phyloP scores from a whole-genome alignment of 2,113 vertebrate genomes.

The Promerops cafer region DNA sequence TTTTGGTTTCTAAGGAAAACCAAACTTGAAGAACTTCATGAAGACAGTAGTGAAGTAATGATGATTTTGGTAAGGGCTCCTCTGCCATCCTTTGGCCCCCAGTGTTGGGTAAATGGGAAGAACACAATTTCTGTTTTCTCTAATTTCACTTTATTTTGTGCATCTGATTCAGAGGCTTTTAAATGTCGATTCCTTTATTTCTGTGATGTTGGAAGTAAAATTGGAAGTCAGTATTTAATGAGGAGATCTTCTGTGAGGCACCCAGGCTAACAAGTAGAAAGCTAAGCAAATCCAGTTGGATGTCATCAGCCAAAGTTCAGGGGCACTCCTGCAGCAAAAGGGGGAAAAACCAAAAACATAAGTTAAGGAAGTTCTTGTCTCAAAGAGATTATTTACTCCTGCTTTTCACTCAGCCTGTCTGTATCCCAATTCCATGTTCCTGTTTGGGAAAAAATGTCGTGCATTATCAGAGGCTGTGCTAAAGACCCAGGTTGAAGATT shows the following conservation, averaged over 20 bases:
- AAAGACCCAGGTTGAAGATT: background rate
- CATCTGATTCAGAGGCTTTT: background rate
- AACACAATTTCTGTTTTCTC: background rate
- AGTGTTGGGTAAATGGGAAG: background rate
- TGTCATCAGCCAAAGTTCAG: background rate
- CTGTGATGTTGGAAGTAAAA: background rate
- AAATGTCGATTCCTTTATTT: background rate
- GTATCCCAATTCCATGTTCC: background rate
- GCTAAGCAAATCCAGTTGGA: background rate
- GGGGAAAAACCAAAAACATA: background rate
- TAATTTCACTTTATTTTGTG: background rate
- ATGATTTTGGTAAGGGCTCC: background rate
- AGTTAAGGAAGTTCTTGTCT: background rate
- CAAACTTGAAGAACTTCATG: background rate
- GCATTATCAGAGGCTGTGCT: background rate
- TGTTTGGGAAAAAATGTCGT: fast-evolving
- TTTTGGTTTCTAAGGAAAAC: background rate
- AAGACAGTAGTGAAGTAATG: background rate
- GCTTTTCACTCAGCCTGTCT: background rate
- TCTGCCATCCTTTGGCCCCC: background rate
- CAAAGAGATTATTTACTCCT: background rate
- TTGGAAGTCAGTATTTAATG: background rate
- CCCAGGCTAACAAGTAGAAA: background rate
- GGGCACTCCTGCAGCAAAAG: background rate
- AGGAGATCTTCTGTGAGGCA: background rate